Conservation (phyloP, 2,113 vertebrate species). For the Microcebus lehilahytsara region DNA sequence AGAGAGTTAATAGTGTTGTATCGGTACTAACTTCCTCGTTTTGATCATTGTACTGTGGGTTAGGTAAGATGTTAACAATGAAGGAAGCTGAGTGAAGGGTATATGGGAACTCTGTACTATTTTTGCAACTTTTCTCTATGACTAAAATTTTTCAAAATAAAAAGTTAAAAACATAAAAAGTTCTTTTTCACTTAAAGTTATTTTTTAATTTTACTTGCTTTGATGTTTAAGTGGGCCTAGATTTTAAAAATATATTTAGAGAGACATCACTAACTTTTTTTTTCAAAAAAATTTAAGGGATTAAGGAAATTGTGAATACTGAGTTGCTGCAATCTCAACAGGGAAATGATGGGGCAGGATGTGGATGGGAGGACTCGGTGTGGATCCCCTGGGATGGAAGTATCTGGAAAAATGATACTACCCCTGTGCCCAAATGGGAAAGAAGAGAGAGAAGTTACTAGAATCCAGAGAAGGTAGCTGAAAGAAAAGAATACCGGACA, state of each 20-base stretch:
- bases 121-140: background rate
- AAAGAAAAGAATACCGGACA: background rate
- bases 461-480: background rate
- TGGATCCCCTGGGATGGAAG: background rate
- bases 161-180: background rate
- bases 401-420: background rate
- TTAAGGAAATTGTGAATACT: background rate
- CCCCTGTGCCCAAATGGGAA: background rate
- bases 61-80: background rate
- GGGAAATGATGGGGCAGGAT: background rate
- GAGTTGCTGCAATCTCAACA: background rate
- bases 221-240: background rate
- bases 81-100: background rate
- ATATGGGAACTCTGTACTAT: background rate
- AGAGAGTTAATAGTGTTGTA: background rate
- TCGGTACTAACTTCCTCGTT: background rate
- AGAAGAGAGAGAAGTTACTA: background rate
- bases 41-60: too few relatives aligned
- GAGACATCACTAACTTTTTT: background rate
- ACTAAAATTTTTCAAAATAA: background rate
- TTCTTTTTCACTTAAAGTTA: background rate
- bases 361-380: too few relatives aligned
- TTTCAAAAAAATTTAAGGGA: background rate
- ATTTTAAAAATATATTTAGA: slow-evolving; percentile 1
- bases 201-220: background rate